phyloP scores from a whole-genome alignment of 2,113 vertebrate genomes.

The Platysternon megacephalum region DNA sequence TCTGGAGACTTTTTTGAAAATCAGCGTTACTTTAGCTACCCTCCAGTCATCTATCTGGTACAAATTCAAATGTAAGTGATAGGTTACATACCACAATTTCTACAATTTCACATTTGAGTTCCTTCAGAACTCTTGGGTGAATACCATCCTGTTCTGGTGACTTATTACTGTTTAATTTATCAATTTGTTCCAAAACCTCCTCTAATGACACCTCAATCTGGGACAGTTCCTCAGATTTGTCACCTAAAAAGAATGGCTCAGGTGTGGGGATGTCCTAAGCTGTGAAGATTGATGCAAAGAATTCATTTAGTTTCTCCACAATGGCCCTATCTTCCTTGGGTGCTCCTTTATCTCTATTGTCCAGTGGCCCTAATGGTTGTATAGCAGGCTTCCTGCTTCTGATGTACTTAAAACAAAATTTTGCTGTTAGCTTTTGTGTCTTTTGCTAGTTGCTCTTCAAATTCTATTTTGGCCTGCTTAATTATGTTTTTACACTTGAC shows the following conservation, averaged over 20 bases:
- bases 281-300: not conserved
- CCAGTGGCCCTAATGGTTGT: not conserved
- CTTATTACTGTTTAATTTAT: not conserved
- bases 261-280: not conserved
- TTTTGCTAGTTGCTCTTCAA: not conserved
- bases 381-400: not conserved
- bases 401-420: not conserved
- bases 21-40: not conserved
- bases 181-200: not conserved
- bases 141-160: not conserved
- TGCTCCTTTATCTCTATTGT: not conserved
- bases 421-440: not conserved
- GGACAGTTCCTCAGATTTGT: not conserved
- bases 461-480: not conserved
- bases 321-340: not conserved
- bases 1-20: not conserved
- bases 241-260: not conserved
- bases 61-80: not conserved
- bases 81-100: not conserved
- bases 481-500: not conserved
- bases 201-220: not conserved
- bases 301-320: not conserved
- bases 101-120: not conserved
- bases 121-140: not conserved
- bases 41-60: too few relatives aligned